A percentile compares a stretch with the other conserved stretches of the same genome.
These are phyloP conservation scores for Megalopta genalis DNA, from an alignment of 1,140 invertebrate genomes.

Conservation along the genomic window DNA sequence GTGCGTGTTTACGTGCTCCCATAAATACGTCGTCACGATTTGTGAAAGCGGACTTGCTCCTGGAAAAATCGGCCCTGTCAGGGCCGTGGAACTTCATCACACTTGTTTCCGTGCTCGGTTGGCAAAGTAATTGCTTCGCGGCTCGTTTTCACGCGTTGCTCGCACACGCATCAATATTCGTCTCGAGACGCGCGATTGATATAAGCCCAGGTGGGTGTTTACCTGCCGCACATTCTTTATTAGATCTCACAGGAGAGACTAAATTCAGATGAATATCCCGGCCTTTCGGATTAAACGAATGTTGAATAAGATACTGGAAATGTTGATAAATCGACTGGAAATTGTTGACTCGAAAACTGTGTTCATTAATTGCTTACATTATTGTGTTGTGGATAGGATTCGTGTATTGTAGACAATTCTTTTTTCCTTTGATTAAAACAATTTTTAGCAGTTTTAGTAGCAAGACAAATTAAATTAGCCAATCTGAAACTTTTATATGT, in stretches of 20 bases:
- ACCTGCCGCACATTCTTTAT: conserved; percentile 28
- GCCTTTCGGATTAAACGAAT: background rate
- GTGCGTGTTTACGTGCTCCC: conserved; percentile 31
- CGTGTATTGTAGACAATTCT: no score
- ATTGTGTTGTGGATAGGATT: no score
- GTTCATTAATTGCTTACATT: no score
- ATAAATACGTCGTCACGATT: conserved; percentile 62
- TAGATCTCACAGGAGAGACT: background rate
- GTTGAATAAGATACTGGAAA: background rate
- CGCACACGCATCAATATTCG: conserved; percentile 20
- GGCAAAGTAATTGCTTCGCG: conserved; percentile 13
- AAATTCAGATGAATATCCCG: background rate
- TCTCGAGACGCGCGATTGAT: conserved; percentile 5
- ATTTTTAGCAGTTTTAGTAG: no score
- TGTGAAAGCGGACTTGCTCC: conserved; percentile 49
- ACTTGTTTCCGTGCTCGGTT: background rate
- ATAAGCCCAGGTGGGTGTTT: conserved; percentile 18
- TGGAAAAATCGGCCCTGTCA: conserved; percentile 17
- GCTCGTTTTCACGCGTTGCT: conserved; percentile 1
- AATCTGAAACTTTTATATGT: no score
- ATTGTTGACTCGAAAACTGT: background rate
- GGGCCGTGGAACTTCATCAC: background rate
- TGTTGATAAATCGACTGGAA: background rate
- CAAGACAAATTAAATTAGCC: no score
- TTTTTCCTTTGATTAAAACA: no score